Base-by-base conservation (phyloP, 1,140 invertebrate genomes). In the Orius insidiosus region DNA sequence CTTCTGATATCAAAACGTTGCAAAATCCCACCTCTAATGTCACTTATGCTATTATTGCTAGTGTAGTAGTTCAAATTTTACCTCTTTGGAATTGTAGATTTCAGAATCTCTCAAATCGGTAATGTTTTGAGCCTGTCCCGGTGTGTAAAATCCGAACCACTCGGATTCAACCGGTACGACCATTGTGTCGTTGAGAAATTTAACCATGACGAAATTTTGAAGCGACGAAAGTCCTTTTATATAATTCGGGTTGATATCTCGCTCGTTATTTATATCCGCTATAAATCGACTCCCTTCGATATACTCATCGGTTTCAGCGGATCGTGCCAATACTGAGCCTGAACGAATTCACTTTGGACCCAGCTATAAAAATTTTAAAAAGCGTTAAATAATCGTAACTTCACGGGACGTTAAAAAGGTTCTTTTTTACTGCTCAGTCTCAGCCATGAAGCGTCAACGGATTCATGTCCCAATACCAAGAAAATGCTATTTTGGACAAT, bases 311-410 rank as follows among this genome's bases (percentile, higher is more conserved):
- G 89, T 81, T 56, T 89, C 69, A 89, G 59, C 0, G 95, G 93
- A 71, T 98, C 89, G 60, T 99, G 94, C 95, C 96, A 99, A 62
- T 95, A 99, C 50, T 96, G 82, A 1, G 93, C 92, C 70, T 96
- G 93, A 0, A 94, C 84, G 8, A 96, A 62, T 7, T 62, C 63
- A 24, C 76, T 60, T 62, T 90, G 86, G 2, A 86, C 67, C 69
- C 72, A 76, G 19, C 83, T 86, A 55, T 34, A 59, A 57, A 47
- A 54, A 32, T 24, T 24, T 24, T 4, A 24, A 24, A 24, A 24
- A 7, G 24, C 24, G 24, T 15, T 37, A 37, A 37, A 37, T 13
- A n/a, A n/a, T n/a, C n/a, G n/a, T n/a, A n/a, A n/a, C 9, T 11
- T 13, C 3, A 13, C 3, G 14, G 35, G 3, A 13, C 14, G 8